phyloP scores from a whole-genome alignment of 1,140 invertebrate species.

The Spodoptera litura region DNA sequence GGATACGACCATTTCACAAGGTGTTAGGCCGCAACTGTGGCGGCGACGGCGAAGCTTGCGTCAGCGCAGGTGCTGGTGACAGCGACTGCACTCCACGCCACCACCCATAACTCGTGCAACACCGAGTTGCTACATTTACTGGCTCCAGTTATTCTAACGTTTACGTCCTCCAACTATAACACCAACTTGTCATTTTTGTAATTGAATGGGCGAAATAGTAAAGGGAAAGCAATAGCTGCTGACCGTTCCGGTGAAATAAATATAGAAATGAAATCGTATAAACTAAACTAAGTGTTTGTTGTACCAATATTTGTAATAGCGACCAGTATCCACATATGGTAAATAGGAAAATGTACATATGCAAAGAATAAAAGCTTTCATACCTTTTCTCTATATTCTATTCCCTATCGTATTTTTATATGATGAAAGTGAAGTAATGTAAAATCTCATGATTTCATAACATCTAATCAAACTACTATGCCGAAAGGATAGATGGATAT shows the following conservation, averaged over 20 bases:
- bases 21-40: slow-evolving; percentile 72
- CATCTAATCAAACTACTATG: too few relatives aligned
- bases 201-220: slow-evolving; percentile 59
- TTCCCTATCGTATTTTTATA: too few relatives aligned
- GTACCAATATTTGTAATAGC: slow-evolving; percentile 3
- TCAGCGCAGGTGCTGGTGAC: slow-evolving; percentile 63
- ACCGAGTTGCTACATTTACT: slow-evolving; percentile 74
- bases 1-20: slow-evolving; percentile 85
- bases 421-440: too few relatives aligned
- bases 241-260: slow-evolving; percentile 47
- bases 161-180: slow-evolving; percentile 53
- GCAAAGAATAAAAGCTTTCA: too few relatives aligned
- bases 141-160: slow-evolving; percentile 57
- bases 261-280: slow-evolving; percentile 25
- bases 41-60: slow-evolving; percentile 68
- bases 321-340: too few relatives aligned
- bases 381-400: too few relatives aligned
- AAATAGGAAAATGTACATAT: too few relatives aligned
- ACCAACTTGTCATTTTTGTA: slow-evolving; percentile 56
- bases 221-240: slow-evolving; percentile 52
- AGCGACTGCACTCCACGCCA: slow-evolving; percentile 58
- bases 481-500: too few relatives aligned
- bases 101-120: slow-evolving; percentile 67
- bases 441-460: too few relatives aligned
- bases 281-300: background rate